phyloP scores from a whole-genome alignment of 2,888 invertebrate species.

The Amphipoea oculea region DNA sequence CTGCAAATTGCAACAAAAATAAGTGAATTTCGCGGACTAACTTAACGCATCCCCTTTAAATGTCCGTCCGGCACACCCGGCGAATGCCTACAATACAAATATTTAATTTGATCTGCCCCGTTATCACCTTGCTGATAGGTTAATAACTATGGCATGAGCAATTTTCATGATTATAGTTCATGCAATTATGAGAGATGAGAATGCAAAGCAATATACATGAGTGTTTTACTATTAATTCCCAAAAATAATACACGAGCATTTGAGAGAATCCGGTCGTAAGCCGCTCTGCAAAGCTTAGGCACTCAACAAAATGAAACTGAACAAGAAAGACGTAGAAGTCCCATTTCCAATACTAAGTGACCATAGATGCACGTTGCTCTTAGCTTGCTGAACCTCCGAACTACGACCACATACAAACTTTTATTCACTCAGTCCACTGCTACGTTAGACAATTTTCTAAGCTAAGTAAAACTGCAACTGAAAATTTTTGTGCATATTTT shows the following conservation, averaged over 20 bases:
- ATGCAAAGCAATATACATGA: neutral
- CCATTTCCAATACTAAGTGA: neutral
- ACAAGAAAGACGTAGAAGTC: slow-evolving; percentile 8
- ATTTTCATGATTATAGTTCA: neutral
- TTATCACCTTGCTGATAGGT: neutral
- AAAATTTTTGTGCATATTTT: neutral
- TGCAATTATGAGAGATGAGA: neutral
- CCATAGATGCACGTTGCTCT: neutral
- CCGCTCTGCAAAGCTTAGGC: slow-evolving; percentile 23
- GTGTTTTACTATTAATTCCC: slow-evolving; percentile 7
- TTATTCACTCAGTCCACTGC: neutral
- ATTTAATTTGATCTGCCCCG: neutral
- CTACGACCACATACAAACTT: neutral
- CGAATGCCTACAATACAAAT: neutral
- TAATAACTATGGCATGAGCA: neutral
- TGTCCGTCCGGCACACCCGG: neutral
- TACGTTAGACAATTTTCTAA: neutral
- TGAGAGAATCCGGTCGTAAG: slow-evolving; percentile 19
- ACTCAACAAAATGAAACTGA: slow-evolving; percentile 43
- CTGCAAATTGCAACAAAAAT: neutral
- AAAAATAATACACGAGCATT: slow-evolving; percentile 33
- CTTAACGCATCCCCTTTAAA: neutral
- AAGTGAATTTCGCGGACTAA: neutral
- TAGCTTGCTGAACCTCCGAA: neutral
- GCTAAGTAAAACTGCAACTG: neutral